Conservation (phyloP, 2,797 vertebrate genomes). For the Crocodylus rhombifer region DNA sequence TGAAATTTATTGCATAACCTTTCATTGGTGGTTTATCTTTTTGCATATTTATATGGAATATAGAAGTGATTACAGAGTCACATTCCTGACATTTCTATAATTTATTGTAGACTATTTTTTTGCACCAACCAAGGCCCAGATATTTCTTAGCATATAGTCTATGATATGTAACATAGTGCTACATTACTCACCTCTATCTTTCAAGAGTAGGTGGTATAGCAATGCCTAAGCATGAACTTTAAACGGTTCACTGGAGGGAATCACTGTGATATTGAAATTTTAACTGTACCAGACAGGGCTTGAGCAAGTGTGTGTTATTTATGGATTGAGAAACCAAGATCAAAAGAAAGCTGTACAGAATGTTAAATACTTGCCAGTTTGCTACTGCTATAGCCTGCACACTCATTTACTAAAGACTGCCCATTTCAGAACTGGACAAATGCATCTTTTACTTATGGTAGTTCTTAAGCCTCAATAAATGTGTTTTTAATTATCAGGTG, state of each 20-base stretch:
- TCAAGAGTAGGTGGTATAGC: not conserved
- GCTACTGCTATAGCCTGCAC: not conserved
- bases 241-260: not conserved
- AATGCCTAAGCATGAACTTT: not conserved
- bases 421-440: not conserved
- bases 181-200: not conserved
- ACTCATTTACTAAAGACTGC: not conserved
- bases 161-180: not conserved
- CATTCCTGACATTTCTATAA: conserved; percentile 41
- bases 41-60: not conserved
- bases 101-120: not conserved
- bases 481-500: conserved; percentile 7
- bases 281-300: not conserved
- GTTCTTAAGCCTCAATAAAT: not conserved
- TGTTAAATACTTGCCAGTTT: conserved; percentile 20
- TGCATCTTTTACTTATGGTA: not conserved
- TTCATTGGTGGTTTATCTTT: not conserved
- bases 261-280: not conserved
- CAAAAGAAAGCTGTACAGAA: not conserved
- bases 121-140: not conserved
- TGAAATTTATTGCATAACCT: not conserved
- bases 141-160: not conserved
- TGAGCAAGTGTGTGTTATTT: not conserved
- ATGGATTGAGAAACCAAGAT: not conserved
- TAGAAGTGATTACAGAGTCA: not conserved